Conservation (phyloP, 2,113 vertebrate species). For the Coregonus clupeaformis region DNA sequence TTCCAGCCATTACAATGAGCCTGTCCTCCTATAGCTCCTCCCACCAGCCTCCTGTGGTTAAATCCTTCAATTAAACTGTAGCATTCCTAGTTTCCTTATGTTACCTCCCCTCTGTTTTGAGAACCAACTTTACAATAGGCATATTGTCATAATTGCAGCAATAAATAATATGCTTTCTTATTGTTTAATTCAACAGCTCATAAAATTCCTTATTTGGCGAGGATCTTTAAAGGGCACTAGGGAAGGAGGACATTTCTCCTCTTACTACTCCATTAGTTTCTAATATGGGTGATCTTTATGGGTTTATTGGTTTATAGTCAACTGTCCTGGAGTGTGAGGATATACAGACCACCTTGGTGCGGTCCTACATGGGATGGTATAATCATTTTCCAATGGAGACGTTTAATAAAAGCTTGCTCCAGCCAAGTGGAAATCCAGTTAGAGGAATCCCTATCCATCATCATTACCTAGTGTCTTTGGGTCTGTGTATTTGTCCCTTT, state of each 20-base stretch:
- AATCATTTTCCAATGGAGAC: slow-evolving; percentile 37
- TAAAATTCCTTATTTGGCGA: slow-evolving; percentile 9
- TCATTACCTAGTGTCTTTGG: slow-evolving; percentile 1
- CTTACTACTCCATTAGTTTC: slow-evolving; percentile 21
- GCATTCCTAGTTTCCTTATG: no score
- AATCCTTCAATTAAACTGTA: no score
- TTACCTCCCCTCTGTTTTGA: no score
- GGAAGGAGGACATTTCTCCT: slow-evolving; percentile 6
- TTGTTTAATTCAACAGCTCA: slow-evolving; percentile 13
- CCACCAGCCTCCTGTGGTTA: no score
- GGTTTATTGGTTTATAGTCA: slow-evolving; percentile 21
- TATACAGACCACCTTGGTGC: slow-evolving; percentile 12
- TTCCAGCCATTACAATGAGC: no score
- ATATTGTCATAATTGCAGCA: background rate
- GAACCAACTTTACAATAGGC: background rate
- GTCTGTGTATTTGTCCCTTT: slow-evolving; percentile 12
- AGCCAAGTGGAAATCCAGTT: slow-evolving; percentile 49
- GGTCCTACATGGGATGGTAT: slow-evolving; percentile 14
- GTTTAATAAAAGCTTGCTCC: slow-evolving; percentile 43
- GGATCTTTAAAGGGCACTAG: slow-evolving; percentile 16
- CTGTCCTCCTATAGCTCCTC: no score
- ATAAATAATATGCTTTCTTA: slow-evolving; percentile 9
- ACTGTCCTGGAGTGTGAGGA: slow-evolving; percentile 23
- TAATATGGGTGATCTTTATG: slow-evolving; percentile 22
- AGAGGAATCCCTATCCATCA: slow-evolving; percentile 39